Evolutionary conservation across 2,888 invertebrate genomes (phyloP), one percentile per base, ranked within the genome.

Genomic region (Stenotaenia linearis): DNA sequence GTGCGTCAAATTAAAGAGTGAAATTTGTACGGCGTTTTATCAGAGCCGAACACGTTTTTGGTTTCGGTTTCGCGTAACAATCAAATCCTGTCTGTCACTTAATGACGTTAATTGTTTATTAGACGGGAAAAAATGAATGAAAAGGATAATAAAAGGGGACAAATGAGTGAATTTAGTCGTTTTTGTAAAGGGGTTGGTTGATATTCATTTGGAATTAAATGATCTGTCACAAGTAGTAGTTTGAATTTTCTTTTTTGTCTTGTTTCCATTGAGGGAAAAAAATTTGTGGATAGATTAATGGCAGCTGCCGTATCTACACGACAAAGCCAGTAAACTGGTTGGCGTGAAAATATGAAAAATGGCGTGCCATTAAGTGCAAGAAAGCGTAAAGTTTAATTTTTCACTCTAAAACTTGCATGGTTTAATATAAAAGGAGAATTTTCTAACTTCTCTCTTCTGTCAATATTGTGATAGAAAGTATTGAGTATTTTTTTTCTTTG

Each of bases 291-390:
- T 61, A 61, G 61, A 61, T 61, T 61, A 61, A 61, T 61, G 61
- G 61, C 61, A 61, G 61, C 61, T 61, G 61, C 61, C 61, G 28
- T 61, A 61, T 61, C 61, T 61, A 61, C 61, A 61, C 25, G 61
- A 61, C 61, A 61, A 61, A 61, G 25, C 61, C 61, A 61, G 61
- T 61, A 61, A 61, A 61, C 61, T 61, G 61, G 61, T 61, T 23
- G 61, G 61, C 61, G 61, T 61, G 61, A 61, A 61, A 61, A 61
- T 61, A 61, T 61, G 61, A 61, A 61, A 61, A 61, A 61, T 61
- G 61, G 61, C 15, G 61, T 61, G 61, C 61, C 61, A 61, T 61
- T 61, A 61, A 61, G 61, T 61, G 61, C 61, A 61, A 23, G 61
- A 61, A 61, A 61, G 61, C 61, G 61, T 23, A 61, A 61, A 25